Percentiles rank a stretch among this genome's conserved stretches.
Conservation (phyloP, 1,140 invertebrate genomes). For the Drusus annulatus region DNA sequence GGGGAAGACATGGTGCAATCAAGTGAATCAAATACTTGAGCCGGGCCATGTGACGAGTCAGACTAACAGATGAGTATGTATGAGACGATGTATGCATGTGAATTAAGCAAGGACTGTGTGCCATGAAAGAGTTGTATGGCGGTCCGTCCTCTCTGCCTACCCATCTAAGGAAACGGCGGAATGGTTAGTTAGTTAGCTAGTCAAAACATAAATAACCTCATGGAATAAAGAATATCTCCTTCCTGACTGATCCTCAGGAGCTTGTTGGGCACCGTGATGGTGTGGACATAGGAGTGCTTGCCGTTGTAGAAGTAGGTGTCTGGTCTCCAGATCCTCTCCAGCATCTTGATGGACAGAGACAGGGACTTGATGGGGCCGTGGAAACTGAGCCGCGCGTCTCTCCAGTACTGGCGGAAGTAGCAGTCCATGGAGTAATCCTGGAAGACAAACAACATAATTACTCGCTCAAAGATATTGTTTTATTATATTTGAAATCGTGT, state of each 20-base stretch:
- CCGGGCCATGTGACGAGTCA: too few species aligned
- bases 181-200: too few species aligned
- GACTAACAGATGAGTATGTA: too few species aligned
- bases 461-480: too few species aligned
- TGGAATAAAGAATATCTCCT: constrained; percentile 94
- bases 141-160: too few species aligned
- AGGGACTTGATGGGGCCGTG: constrained; percentile 85
- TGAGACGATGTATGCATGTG: too few species aligned
- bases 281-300: constrained; percentile 94
- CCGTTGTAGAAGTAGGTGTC: constrained; percentile 96
- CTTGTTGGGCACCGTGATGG: constrained; percentile 96
- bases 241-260: constrained; percentile 90
- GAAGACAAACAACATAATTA: neutral
- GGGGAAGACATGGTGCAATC: too few species aligned
- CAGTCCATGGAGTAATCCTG: constrained; percentile 98
- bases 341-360: constrained; percentile 91
- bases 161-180: too few species aligned
- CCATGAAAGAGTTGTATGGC: too few species aligned
- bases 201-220: constrained; percentile 89
- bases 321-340: constrained; percentile 95
- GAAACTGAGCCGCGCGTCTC: constrained; percentile 87
- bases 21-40: too few species aligned
- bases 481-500: too few species aligned
- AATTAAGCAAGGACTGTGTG: too few species aligned
- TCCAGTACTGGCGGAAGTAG: constrained; percentile 94